Base-by-base conservation (phyloP, 2,113 vertebrate species). In the Pygoscelis adeliae region DNA sequence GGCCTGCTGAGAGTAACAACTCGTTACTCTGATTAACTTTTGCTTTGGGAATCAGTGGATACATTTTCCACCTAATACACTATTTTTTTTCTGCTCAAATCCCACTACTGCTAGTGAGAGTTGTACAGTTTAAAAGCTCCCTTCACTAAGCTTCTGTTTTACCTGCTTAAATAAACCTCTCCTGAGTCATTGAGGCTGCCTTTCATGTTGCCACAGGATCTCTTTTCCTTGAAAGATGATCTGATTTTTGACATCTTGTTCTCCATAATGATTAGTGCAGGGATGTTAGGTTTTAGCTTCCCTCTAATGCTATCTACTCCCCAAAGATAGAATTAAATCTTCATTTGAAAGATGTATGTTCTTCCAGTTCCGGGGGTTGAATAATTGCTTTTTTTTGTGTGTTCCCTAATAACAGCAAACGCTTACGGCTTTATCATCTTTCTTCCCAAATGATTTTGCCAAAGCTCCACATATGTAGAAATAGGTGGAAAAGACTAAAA, bases 251-350 rank as follows among this genome's bases (percentile, higher is more conserved):
- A 36, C 20, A 6, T 79, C 29, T 66, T 72, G 36, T 94, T 92
- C 55, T 80, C 62, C 15, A 6, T 88, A 74, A 73, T 63, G 63
- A 78, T 95, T 86, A 71, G 26, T 29, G 72, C 10, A 26, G 47
- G 40, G 32, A 47, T 87, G 30, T 53, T 70, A 63, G 34, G 21
- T 74, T 81, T 90, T 89, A 90, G 67, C 83, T 90, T 91, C 36
- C 44, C 18, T 89, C 38, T 77, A 82, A 83, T 92, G 72, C 88
- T 69, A 5, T 67, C 50, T 90, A 4, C n/a, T 87, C 55, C 67
- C 71, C n/a, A 81, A 80, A 96, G 69, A 38, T 17, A 90, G 53
- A 93, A 84, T 71, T 89, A 89, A 87, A 52, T 89, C 83, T 96
- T 83, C 23, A 40, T 73, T 92, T 82, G 65, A 79, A 92, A 83